These are phyloP conservation scores for Drosophila mojavensis DNA, from an alignment of 1,140 invertebrate species.

Conservation along the genomic window DNA sequence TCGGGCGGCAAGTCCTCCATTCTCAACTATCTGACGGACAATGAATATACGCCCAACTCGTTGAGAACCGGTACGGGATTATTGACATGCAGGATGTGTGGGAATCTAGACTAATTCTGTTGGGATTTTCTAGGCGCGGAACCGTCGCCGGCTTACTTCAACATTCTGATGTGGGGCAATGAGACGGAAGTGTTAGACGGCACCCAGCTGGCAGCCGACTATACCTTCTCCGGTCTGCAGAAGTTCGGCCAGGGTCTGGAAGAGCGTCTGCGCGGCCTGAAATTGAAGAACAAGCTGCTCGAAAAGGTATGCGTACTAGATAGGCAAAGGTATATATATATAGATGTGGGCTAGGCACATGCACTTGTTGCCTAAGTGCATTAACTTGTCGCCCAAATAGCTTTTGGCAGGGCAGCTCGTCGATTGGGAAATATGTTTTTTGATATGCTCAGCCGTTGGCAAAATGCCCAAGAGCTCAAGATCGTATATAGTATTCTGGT, in stretches of 20 bases:
- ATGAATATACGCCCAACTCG: constrained; percentile 92
- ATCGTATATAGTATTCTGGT: constrained; percentile 68
- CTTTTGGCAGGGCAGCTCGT: constrained; percentile 55
- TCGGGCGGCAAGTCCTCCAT: constrained; percentile 97
- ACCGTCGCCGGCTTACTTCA: constrained; percentile 96
- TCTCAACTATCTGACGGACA: constrained; percentile 95
- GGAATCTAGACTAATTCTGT: neutral
- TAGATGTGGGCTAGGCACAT: neutral
- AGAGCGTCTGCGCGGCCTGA: constrained; percentile 93
- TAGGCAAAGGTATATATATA: constrained; percentile 9
- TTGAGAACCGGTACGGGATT: constrained; percentile 90
- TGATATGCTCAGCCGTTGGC: constrained; percentile 49
- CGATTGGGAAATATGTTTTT: constrained; percentile 65
- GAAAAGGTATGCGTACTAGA: constrained; percentile 89
- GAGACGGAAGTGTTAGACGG: constrained; percentile 93
- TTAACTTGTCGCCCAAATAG: constrained; percentile 73
- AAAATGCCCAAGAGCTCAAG: constrained; percentile 56
- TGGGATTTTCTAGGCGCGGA: constrained; percentile 89
- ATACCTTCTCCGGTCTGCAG: constrained; percentile 96
- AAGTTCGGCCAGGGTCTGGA: constrained; percentile 97
- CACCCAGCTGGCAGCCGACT: constrained; percentile 95
- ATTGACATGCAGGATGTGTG: neutral
- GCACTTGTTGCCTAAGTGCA: constrained; percentile 42
- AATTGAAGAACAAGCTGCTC: constrained; percentile 92
- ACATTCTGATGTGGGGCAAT: constrained; percentile 95